phyloP scores from a whole-genome alignment of 1,140 invertebrate genomes.

The Holotrichia oblita region DNA sequence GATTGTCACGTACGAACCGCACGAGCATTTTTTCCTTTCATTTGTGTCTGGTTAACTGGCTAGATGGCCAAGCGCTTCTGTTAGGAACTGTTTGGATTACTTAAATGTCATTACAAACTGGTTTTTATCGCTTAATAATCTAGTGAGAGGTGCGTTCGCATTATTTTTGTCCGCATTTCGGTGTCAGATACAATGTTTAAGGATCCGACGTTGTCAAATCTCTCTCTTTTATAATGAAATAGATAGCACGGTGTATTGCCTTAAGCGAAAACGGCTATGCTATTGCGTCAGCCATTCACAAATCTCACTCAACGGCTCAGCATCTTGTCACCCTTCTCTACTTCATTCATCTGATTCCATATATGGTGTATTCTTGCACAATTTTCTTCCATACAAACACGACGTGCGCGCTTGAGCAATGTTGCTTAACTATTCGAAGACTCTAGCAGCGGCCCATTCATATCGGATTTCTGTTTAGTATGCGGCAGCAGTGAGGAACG shows the following conservation, averaged over 20 bases:
- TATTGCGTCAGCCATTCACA: conserved; percentile 48
- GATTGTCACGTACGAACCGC: conserved; percentile 13
- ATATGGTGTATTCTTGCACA: conserved; percentile 49
- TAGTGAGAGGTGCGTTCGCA: conserved; percentile 33
- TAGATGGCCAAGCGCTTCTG: conserved; percentile 3
- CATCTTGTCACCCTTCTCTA: conserved; percentile 49
- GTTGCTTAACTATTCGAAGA: conserved; percentile 44
- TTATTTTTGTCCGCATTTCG: conserved; percentile 34
- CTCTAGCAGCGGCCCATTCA: conserved; percentile 49
- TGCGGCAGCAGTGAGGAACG: conserved; percentile 37
- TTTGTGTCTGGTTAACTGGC: background rate
- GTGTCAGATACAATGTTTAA: conserved; percentile 11
- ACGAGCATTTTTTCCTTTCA: background rate
- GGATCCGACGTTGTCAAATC: conserved; percentile 29
- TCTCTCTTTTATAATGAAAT: conserved; percentile 26
- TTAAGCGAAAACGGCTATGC: background rate
- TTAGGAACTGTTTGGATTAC: conserved; percentile 36
- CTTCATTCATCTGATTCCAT: conserved; percentile 49
- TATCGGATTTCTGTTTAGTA: conserved; percentile 43
- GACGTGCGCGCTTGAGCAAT: background rate
- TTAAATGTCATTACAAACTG: conserved; percentile 37
- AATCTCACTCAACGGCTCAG: conserved; percentile 41
- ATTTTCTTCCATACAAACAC: conserved; percentile 44
- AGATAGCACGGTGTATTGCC: conserved; percentile 11
- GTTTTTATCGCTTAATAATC: conserved; percentile 37